A percentile compares a stretch with the other conserved stretches of the same genome.
phyloP scores from a whole-genome alignment of 2,888 invertebrate species.

The Bugulina stolonifera region DNA sequence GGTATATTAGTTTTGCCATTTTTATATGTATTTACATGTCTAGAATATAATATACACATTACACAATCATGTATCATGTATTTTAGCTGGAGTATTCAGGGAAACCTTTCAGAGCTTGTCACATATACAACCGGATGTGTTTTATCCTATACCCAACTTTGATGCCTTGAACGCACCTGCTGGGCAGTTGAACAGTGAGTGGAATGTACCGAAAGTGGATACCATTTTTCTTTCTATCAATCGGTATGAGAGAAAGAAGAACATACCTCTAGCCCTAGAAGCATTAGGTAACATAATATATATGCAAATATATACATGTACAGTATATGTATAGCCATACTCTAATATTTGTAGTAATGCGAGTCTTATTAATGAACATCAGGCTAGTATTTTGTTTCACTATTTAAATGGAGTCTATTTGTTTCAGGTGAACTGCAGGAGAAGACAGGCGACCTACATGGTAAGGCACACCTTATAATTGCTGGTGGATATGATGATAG shows the following conservation, averaged over 20 bases:
- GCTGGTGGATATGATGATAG: conserved; percentile 93
- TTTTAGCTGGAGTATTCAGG: conserved; percentile 69
- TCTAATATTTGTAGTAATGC: too few species aligned
- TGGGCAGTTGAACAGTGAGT: conserved; percentile 35
- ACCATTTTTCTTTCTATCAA: conserved; percentile 83
- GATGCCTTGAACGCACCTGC: conserved; percentile 38
- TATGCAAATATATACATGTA: too few species aligned
- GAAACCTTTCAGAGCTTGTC: conserved; percentile 72
- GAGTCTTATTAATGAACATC: too few species aligned
- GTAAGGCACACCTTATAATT: conserved; percentile 71
- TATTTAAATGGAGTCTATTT: too few species aligned
- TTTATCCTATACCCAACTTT: conserved; percentile 91
- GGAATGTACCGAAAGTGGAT: conserved; percentile 40
- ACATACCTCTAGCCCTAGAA: conserved; percentile 75
- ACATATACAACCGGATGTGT: conserved; percentile 66
- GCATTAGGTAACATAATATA: conserved; percentile 66
- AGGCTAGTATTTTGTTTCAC: too few species aligned
- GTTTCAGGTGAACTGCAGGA: conserved; percentile 36
- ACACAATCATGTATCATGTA: too few species aligned
- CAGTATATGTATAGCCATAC: too few species aligned
- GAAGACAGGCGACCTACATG: conserved; percentile 30
- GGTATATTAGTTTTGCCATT: too few species aligned
- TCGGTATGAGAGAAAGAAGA: conserved; percentile 94
- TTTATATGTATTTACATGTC: too few species aligned
- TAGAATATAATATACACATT: too few species aligned